Percentiles rank a stretch among this genome's conserved stretches.
These are phyloP conservation scores for Aphrophora alni DNA, from an alignment of 2,888 invertebrate genomes.

Conservation along the genomic window DNA sequence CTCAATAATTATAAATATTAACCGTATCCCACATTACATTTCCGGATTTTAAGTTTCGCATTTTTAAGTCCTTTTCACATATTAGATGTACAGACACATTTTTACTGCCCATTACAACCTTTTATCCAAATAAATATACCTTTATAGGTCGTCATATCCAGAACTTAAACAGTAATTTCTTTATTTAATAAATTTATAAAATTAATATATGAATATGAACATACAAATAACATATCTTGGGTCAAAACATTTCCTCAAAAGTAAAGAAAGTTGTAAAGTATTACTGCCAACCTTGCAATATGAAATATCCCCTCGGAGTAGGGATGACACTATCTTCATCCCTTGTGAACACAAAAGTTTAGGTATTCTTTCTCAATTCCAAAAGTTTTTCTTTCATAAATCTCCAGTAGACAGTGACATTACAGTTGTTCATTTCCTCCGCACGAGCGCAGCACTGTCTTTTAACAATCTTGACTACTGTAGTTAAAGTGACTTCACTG, in stretches of 20 bases:
- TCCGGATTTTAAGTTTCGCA: no score
- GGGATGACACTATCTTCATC: not conserved
- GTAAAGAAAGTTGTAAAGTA: not conserved
- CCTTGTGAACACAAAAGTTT: not conserved
- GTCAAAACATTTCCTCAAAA: not conserved
- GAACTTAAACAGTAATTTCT: no score
- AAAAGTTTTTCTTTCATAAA: not conserved
- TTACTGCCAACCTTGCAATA: not conserved
- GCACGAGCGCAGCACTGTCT: not conserved
- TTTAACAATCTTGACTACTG: not conserved
- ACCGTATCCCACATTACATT: no score
- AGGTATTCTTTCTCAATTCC: not conserved
- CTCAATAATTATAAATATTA: no score
- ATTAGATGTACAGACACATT: no score
- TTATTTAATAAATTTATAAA: no score
- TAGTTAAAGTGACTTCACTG: not conserved
- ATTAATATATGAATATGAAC: no score
- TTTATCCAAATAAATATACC: no score
- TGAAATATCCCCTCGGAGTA: not conserved
- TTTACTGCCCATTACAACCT: no score
- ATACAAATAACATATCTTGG: no score
- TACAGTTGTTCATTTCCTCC: not conserved
- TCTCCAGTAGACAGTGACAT: constrained; percentile 4
- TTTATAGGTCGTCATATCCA: no score
- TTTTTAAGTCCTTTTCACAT: no score